Evolutionary conservation across 2,113 vertebrate genomes (phyloP).

Genomic region (Callipepla californica): DNA sequence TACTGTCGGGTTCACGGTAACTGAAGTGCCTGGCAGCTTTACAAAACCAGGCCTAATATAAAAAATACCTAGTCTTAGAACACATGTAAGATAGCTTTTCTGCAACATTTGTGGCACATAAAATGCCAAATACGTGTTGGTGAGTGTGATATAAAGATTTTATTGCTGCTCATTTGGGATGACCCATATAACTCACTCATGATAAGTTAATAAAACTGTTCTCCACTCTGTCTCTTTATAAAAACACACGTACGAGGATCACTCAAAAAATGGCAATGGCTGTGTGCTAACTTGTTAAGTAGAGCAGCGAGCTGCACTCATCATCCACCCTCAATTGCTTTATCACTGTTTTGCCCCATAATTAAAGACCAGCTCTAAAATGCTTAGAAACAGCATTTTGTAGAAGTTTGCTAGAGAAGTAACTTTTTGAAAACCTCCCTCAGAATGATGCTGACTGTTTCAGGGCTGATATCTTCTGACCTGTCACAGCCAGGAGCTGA

Average conservation of each 20-base stretch:
- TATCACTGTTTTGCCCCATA: constrained; percentile 14
- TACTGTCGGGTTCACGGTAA: constrained; percentile 9
- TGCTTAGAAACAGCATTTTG: neutral
- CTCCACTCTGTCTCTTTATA: constrained; percentile 38
- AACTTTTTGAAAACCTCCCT: neutral
- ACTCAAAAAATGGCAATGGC: constrained; percentile 25
- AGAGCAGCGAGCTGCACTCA: constrained; percentile 4
- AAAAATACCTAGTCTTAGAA: constrained; percentile 68
- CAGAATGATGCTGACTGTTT: constrained; percentile 33
- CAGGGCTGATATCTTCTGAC: constrained; percentile 28
- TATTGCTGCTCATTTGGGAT: constrained; percentile 67
- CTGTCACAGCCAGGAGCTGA: neutral
- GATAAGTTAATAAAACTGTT: constrained; percentile 62
- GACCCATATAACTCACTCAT: constrained; percentile 66
- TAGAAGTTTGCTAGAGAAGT: constrained; percentile 17
- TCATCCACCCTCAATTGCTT: neutral
- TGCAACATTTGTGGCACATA: constrained; percentile 73
- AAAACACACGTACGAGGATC: constrained; percentile 36
- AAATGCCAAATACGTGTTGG: constrained; percentile 61
- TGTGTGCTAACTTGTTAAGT: constrained; percentile 35
- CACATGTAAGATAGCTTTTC: constrained; percentile 72
- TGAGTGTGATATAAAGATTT: constrained; percentile 66
- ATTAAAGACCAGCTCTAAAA: constrained; percentile 3
- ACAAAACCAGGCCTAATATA: constrained; percentile 67
- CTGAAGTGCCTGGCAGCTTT: constrained; percentile 66